Conservation (phyloP, 2,797 vertebrate species). For the Heterohyrax brucei region DNA sequence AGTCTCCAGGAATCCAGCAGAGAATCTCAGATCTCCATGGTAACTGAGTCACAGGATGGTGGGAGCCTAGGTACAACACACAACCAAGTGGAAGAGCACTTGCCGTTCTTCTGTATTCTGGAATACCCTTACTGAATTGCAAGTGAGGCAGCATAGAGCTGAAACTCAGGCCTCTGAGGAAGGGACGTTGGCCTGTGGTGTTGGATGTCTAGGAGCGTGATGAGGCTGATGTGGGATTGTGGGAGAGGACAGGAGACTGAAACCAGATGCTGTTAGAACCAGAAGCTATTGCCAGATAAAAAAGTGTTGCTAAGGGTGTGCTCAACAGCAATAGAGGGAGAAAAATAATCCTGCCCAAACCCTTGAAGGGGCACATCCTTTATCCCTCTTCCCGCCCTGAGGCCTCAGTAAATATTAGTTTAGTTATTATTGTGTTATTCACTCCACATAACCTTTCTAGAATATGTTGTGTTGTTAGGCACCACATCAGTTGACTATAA, state of each 20-base stretch:
- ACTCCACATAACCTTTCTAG: neutral
- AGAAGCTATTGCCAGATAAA: neutral
- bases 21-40: neutral
- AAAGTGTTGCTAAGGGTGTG: neutral
- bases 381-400: neutral
- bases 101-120: neutral
- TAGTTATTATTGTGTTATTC: neutral
- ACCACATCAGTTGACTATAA: too few relatives aligned
- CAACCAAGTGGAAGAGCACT: neutral
- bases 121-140: neutral
- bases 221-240: neutral
- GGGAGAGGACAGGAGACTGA: neutral
- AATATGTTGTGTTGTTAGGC: neutral
- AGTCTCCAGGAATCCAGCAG: fast-evolving
- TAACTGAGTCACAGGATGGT: neutral
- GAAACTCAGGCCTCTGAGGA: neutral
- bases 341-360: neutral
- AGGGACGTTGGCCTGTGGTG: too few relatives aligned
- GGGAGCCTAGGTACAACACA: neutral
- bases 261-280: neutral
- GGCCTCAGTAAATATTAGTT: neutral
- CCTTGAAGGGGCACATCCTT: neutral
- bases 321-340: neutral
- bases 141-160: neutral
- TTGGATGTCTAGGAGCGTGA: neutral